Conservation (phyloP, 2,797 vertebrate genomes). For the Otus scops region DNA sequence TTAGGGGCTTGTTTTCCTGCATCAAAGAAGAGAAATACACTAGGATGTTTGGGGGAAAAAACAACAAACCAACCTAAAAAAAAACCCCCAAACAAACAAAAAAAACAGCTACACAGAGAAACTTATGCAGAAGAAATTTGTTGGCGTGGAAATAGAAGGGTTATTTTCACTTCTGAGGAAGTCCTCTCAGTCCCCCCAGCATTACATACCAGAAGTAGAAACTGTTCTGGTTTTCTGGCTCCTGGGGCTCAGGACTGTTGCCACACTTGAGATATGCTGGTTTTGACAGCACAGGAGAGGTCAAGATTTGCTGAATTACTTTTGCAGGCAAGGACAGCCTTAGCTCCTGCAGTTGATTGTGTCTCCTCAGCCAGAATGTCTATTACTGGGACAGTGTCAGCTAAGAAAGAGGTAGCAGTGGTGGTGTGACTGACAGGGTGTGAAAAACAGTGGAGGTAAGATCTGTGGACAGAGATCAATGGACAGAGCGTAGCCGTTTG, state of each 20-base stretch:
- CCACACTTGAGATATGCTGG: rapidly evolving
- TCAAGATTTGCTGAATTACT: neutral
- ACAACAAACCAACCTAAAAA: neutral
- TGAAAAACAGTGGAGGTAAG: neutral
- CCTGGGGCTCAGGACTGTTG: neutral
- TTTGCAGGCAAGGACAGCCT: neutral
- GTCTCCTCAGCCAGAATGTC: neutral
- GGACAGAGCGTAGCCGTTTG: neutral
- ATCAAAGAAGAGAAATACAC: neutral
- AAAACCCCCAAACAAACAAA: neutral
- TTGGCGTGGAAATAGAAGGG: neutral
- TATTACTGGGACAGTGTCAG: neutral
- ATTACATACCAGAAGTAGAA: neutral
- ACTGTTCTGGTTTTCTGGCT: neutral
- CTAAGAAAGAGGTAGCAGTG: neutral
- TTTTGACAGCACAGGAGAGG: neutral
- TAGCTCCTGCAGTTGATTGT: neutral
- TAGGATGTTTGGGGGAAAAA: neutral
- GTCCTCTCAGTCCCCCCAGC: neutral
- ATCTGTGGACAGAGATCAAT: neutral
- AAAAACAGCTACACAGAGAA: neutral
- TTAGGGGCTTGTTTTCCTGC: neutral
- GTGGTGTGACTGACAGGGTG: neutral
- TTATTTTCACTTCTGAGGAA: neutral
- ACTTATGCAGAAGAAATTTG: neutral